Base-by-base conservation (phyloP, 2,888 invertebrate genomes). In the Acanthococcus lagerstroemiae region DNA sequence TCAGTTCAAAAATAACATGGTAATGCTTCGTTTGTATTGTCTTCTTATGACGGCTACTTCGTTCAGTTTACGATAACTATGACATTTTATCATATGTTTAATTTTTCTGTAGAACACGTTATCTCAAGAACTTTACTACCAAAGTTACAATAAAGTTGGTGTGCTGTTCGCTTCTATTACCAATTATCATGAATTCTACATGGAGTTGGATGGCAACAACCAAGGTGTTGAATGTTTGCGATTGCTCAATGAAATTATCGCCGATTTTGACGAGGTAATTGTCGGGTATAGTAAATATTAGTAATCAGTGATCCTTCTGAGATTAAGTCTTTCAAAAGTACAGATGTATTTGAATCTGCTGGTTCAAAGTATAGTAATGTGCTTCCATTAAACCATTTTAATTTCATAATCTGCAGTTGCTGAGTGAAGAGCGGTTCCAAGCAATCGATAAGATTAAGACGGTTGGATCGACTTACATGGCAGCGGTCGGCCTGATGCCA, bases 401-500 rank as follows among this genome's bases (percentile, higher is more conserved):
- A n/a, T n/a, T 25, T 54, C 44, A 25, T 30, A 68, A 67, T 69
- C 71, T 73, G 68, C 75, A 88, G 87, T 79, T 93, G 30, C 76
- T 94, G 60, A 87, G 87, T 68, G 90, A 92, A 73, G 90, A 91
- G 70, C 80, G 89, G 48, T 94, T 93, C 74, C 83, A 84, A 72
- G 85, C 88, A 27, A 88, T 94, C 72, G 93, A 93, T 77, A 94
- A 94, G 78, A 93, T 94, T 71, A 94, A 94, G 80, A 94, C 93
- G 0, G 89, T 92, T 6, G 93, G 93, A 9, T 90, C 90, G 4
- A 92, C 92, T 0, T 95, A 92, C 76, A 93, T 94, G 92, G 91
- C 90, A 1, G 92, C 92, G 0, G 88, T 92, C 4, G 94, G 94
- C 0, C 80, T 94, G 66, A 89, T 90, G 76, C 93, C 93, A 0